Conservation (phyloP, 2,888 invertebrate genomes). For the Loripinus fragilis region DNA sequence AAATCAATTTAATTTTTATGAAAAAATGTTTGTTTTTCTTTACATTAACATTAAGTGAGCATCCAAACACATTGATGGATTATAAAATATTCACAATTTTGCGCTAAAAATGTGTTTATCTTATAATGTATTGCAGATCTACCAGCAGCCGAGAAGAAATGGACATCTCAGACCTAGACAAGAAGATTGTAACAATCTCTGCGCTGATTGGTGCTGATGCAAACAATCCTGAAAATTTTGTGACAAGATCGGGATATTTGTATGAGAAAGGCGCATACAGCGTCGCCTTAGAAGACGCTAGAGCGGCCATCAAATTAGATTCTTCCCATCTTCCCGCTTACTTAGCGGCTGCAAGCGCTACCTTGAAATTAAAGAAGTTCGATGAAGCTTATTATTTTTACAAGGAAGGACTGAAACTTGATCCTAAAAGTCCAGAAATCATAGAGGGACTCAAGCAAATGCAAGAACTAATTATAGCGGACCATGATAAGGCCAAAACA, state of each 20-base stretch:
- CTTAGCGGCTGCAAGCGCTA: constrained; percentile 64
- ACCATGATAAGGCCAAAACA: constrained; percentile 52
- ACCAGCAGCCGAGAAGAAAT: no score
- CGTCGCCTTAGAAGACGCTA: constrained; percentile 63
- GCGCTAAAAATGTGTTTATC: no score
- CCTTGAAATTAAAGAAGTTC: constrained; percentile 61
- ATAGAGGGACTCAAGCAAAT: constrained; percentile 65
- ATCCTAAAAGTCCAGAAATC: constrained; percentile 65
- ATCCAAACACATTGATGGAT: no score
- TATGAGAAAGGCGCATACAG: constrained; percentile 41
- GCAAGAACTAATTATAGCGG: constrained; percentile 68
- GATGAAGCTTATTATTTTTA: constrained; percentile 71
- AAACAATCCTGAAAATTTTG: constrained; percentile 21
- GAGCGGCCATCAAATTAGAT: constrained; percentile 58
- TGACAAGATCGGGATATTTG: constrained; percentile 36
- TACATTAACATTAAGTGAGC: no score
- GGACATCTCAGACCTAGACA: constrained; percentile 25
- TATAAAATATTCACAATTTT: no score
- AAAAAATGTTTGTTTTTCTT: no score
- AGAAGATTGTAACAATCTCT: constrained; percentile 37
- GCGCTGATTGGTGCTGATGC: constrained; percentile 34
- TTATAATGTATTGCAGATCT: no score
- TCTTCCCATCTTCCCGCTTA: constrained; percentile 42
- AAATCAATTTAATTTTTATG: no score
- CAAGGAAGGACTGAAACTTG: constrained; percentile 69